Evolutionary conservation across 2,113 vertebrate species (phyloP).

Genomic region (Sinocyclocheilus grahami): DNA sequence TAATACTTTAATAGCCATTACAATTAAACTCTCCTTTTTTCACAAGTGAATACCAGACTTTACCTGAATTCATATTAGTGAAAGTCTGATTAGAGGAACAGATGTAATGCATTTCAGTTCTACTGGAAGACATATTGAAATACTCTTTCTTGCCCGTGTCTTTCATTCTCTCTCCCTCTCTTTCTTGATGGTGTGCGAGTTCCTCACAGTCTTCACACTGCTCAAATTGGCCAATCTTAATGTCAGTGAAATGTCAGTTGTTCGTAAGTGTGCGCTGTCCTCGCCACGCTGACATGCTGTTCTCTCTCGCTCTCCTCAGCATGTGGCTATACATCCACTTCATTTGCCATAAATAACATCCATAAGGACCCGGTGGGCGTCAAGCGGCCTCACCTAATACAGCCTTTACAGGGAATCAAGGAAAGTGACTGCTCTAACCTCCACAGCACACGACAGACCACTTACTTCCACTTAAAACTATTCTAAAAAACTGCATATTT

Average conservation of each 20-base stretch:
- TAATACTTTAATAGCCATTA: no score
- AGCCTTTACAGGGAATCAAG: constrained; percentile 51
- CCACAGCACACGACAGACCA: neutral
- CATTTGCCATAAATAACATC: constrained; percentile 74
- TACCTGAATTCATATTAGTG: neutral
- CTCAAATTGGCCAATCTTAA: constrained; percentile 82
- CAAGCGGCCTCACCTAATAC: constrained; percentile 53
- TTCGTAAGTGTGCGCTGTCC: constrained; percentile 76
- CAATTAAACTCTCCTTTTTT: no score
- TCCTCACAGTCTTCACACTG: constrained; percentile 47
- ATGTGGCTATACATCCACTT: constrained; percentile 72
- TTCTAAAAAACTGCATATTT: neutral
- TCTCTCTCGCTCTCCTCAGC: constrained; percentile 75
- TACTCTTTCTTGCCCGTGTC: neutral
- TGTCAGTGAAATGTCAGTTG: constrained; percentile 83
- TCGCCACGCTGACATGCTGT: constrained; percentile 63
- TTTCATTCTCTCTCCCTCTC: neutral
- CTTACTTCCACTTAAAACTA: neutral
- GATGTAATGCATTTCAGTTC: constrained; percentile 3
- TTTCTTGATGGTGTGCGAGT: constrained; percentile 12
- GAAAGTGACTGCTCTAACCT: constrained; percentile 43
- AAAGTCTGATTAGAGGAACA: neutral
- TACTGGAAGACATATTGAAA: constrained; percentile 19
- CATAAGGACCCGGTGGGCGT: constrained; percentile 68
- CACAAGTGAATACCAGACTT: no score